These are phyloP conservation scores for Elanoides forficatus DNA, from an alignment of 2,113 vertebrate genomes.

Conservation along the genomic window DNA sequence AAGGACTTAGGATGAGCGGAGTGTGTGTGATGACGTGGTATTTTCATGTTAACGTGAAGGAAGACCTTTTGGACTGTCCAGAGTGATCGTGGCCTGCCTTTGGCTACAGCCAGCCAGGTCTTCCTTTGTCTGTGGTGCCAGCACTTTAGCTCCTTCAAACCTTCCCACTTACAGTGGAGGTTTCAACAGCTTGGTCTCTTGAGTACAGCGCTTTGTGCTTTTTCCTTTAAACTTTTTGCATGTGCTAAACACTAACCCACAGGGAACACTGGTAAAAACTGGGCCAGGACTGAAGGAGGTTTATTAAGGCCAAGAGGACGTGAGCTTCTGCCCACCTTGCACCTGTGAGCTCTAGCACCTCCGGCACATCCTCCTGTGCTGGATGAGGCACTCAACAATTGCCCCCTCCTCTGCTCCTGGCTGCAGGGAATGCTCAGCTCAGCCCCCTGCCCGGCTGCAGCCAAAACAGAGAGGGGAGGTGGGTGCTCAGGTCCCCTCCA, in stretches of 20 bases:
- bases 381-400: rapidly evolving
- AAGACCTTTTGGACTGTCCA: background rate
- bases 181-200: background rate
- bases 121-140: background rate
- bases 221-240: background rate
- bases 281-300: background rate
- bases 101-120: background rate
- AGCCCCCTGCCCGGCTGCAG: background rate
- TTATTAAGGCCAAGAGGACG: background rate
- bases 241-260: background rate
- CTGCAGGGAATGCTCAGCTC: rapidly evolving
- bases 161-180: background rate
- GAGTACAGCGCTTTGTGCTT: background rate
- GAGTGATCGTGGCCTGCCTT: background rate
- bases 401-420: background rate
- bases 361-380: background rate
- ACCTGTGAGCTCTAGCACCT: background rate
- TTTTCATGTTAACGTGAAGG: background rate
- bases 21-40: background rate
- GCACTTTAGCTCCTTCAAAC: background rate
- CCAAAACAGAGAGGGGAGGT: background rate
- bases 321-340: background rate
- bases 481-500: background rate
- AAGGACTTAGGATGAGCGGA: background rate
- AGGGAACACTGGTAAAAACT: background rate